Conservation (phyloP, 2,888 invertebrate species). For the Glaucopsyche alexis region DNA sequence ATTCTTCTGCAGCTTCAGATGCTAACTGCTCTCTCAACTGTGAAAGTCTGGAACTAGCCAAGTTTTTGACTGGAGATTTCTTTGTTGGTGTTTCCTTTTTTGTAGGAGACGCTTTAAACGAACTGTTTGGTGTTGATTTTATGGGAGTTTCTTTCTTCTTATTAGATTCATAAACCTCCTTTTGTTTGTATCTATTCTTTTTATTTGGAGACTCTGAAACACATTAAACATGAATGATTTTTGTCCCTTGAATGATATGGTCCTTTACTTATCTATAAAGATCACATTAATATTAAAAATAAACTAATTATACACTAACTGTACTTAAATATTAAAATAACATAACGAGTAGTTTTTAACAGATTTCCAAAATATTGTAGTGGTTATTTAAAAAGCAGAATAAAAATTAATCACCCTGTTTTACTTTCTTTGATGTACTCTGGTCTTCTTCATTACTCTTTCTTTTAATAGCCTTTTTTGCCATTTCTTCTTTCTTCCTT, state of each 20-base stretch:
- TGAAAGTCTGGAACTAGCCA: constrained; percentile 57
- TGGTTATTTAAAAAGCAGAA: neutral
- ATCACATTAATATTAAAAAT: no score
- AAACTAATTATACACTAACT: neutral
- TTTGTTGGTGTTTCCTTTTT: constrained; percentile 41
- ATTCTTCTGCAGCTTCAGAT: constrained; percentile 46
- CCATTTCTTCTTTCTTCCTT: constrained; percentile 50
- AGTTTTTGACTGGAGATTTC: constrained; percentile 50
- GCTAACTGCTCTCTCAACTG: constrained; percentile 54
- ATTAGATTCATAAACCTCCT: constrained; percentile 31
- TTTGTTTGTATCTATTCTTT: constrained; percentile 33
- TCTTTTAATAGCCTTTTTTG: constrained; percentile 56
- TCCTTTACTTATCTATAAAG: no score
- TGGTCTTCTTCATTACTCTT: constrained; percentile 57
- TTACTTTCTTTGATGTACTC: constrained; percentile 47
- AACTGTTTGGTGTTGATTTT: constrained; percentile 35
- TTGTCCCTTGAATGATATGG: no score
- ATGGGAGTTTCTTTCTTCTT: constrained; percentile 21
- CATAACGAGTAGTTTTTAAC: no score
- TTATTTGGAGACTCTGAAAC: constrained; percentile 44
- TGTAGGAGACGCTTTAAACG: constrained; percentile 37
- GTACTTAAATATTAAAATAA: neutral
- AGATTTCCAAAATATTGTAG: no score
- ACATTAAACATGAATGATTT: neutral
- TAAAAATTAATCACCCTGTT: constrained; percentile 49